A percentile compares a stretch with the other conserved stretches of the same genome.
These are phyloP conservation scores for Yponomeuta malinellus DNA, from an alignment of 2,888 invertebrate genomes.

Conservation along the genomic window DNA sequence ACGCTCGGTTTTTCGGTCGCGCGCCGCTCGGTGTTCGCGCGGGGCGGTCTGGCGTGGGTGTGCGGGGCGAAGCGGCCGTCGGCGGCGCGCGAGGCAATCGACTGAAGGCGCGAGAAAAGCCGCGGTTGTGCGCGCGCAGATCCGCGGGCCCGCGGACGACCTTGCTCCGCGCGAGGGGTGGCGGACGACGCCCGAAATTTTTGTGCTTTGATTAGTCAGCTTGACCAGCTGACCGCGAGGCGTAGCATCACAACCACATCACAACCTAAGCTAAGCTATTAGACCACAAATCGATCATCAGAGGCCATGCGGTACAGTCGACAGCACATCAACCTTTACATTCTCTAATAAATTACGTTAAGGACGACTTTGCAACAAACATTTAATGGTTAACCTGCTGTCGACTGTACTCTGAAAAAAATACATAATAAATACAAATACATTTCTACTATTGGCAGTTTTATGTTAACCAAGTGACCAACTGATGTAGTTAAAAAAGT, in stretches of 20 bases:
- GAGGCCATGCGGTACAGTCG: too few species aligned
- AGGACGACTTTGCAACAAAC: too few species aligned
- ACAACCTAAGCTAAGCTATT: too few species aligned
- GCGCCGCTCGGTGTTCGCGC: conserved; percentile 26
- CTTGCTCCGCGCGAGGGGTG: background rate
- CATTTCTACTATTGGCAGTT: background rate
- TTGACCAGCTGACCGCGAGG: too few species aligned
- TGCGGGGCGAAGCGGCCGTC: conserved; percentile 35
- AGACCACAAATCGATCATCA: too few species aligned
- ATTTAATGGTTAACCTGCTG: background rate
- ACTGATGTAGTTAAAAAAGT: too few species aligned
- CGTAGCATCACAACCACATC: too few species aligned
- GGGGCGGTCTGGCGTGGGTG: conserved; percentile 22
- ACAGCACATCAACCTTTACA: too few species aligned
- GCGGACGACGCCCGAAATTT: background rate
- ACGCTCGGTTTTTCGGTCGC: conserved; percentile 16
- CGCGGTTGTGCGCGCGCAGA: conserved; percentile 28
- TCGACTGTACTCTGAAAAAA: background rate
- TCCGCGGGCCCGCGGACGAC: conserved; percentile 3
- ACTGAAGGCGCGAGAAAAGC: conserved; percentile 45
- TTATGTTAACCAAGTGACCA: too few species aligned
- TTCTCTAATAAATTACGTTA: too few species aligned
- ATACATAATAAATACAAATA: too few species aligned
- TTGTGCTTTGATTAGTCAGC: background rate
- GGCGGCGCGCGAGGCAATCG: conserved; percentile 51